Evolutionary conservation across 2,113 vertebrate species (phyloP), one percentile per base, ranked within the genome.

Genomic region (human): DNA sequence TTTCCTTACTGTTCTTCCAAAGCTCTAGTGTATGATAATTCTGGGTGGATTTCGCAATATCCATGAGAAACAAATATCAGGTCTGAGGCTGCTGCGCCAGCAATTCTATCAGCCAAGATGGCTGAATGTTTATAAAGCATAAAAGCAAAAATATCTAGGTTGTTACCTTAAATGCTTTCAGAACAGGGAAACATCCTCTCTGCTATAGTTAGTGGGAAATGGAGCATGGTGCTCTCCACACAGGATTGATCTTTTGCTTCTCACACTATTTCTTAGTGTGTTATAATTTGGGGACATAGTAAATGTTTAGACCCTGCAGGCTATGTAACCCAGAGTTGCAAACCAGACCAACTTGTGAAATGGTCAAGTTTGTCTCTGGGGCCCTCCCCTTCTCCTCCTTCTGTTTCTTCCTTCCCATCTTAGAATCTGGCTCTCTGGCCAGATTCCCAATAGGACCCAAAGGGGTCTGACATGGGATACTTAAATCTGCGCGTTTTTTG

Each of bases 1-100:
- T 70, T 92, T 97, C 55, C 68, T 92, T 80, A 85, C 55, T 30
- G n/a, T 16, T 93, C 50, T 93, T 50, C 35, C 38, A 64, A 82
- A 90, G 75, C 43, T 45, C 59, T 82, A 80, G 88, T 20, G 16
- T 43, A 66, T 79, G 25, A 30, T 92, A 43, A 70, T 52, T 88
- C 40, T 32, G 92, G 73, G 45, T 92, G 6, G 25, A 55, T 93
- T 91, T 95, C 81, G 87, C 35, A 92, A 38, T 55, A 83, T 30
- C 10, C 23, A 45, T 35, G 40, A 90, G 57, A 96, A 96, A 76
- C 80, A 93, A 89, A 50, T 30, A 89, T 57, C 43, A 88, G 32
- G 43, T 88, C 3, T 50, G 52, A 78, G 76, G 35, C 76, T 89
- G 35, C 72, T 89, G 8, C 22, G 82, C 45, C 50, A 73, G 40